A percentile compares a stretch with the other conserved stretches of the same genome.
Evolutionary conservation across 2,797 vertebrate species (phyloP).

Genomic region (Amniataba percoides): DNA sequence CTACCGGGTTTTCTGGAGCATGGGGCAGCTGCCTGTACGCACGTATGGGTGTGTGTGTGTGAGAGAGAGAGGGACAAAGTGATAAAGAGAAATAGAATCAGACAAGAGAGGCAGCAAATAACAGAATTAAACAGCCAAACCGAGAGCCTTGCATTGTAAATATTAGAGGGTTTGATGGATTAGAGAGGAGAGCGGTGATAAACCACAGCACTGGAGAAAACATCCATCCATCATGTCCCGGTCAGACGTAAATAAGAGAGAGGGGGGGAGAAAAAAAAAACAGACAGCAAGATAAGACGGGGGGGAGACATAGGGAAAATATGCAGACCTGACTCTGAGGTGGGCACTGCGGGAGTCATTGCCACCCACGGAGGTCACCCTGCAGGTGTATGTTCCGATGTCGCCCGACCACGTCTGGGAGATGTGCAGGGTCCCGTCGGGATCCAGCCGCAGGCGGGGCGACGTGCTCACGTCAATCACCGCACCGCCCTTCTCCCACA

Average conservation of each 20-base stretch:
- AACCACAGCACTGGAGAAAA: conserved; percentile 46
- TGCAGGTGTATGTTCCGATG: conserved; percentile 97
- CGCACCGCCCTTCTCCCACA: conserved; percentile 94
- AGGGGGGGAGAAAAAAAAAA: conserved; percentile 1
- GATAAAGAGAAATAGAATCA: conserved; percentile 56
- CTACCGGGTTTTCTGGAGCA: conserved; percentile 92
- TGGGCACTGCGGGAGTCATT: conserved; percentile 95
- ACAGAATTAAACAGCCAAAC: conserved; percentile 53
- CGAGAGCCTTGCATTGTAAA: conserved; percentile 51
- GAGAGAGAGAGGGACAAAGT: conserved; percentile 18
- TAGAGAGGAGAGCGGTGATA: conserved; percentile 52
- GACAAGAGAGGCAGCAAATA: conserved; percentile 56
- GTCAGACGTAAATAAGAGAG: conserved; percentile 59
- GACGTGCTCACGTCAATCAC: conserved; percentile 85
- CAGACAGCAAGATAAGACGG: conserved; percentile 33
- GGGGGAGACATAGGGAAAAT: conserved; percentile 35
- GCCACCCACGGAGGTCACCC: conserved; percentile 93
- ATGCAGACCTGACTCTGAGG: conserved; percentile 92
- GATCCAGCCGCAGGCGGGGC: conserved; percentile 90
- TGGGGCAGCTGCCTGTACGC: conserved; percentile 93
- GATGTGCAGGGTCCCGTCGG: conserved; percentile 92
- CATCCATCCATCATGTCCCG: conserved; percentile 69
- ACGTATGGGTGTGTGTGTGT: background rate
- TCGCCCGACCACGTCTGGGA: conserved; percentile 99
- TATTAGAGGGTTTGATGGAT: conserved; percentile 61